Conservation (phyloP, 2,888 invertebrate genomes). For the Palloptera scutellata region DNA sequence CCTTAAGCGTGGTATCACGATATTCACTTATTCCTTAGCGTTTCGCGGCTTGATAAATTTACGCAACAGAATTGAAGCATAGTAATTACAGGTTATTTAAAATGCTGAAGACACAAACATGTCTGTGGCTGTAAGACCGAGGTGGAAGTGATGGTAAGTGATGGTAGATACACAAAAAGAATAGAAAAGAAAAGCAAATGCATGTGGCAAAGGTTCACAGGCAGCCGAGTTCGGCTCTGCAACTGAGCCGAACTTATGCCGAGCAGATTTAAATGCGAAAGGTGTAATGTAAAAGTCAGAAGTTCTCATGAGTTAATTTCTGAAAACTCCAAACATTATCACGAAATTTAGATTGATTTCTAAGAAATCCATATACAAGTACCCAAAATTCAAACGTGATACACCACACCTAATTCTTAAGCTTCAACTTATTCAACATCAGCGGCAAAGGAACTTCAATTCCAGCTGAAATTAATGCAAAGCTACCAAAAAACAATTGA, state of each 20-base stretch:
- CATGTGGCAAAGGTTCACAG: not conserved
- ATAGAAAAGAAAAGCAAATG: not conserved
- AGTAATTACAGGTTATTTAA: conserved; percentile 31
- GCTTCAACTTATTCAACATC: conserved; percentile 3
- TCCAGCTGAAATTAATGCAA: not conserved
- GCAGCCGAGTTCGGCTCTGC: not conserved
- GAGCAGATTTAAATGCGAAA: no score
- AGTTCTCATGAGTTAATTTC: no score
- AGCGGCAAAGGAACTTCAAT: not conserved
- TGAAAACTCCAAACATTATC: no score
- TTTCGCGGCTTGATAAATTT: conserved; percentile 29
- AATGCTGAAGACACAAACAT: not conserved
- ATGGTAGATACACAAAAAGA: not conserved
- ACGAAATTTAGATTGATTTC: no score
- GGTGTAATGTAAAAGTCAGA: no score
- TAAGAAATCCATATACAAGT: no score
- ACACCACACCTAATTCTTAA: not conserved
- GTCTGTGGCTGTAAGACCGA: not conserved
- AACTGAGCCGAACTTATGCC: conserved; percentile 15
- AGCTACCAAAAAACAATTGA: not conserved
- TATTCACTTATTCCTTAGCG: not conserved
- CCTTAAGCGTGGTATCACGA: no score
- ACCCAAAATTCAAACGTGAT: not conserved
- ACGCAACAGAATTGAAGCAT: conserved; percentile 21
- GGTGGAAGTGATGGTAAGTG: no score